Evolutionary conservation across 2,113 vertebrate species (phyloP).

Genomic region (Eubucco bourcierii): DNA sequence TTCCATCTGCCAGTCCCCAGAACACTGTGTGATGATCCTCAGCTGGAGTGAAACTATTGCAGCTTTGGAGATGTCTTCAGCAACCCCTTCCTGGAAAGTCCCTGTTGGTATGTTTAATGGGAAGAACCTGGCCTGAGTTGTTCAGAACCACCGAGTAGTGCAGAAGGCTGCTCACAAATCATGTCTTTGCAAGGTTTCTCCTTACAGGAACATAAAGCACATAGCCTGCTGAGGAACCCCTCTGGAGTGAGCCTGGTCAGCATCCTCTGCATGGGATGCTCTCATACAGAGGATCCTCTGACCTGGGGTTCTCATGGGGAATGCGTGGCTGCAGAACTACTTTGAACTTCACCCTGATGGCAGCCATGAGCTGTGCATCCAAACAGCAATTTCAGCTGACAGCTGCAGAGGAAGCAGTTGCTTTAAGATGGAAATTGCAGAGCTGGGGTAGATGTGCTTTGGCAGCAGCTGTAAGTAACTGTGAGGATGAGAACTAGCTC

Average conservation of each 20-base stretch:
- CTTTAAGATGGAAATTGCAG: not conserved
- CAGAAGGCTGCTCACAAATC: not conserved
- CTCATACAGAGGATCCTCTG: too few species aligned
- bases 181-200: not conserved
- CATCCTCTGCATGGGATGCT: not conserved
- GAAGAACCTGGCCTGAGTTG: not conserved
- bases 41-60: accelerated
- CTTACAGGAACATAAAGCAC: accelerated
- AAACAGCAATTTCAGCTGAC: not conserved
- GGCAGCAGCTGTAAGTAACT: not conserved
- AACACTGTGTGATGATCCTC: accelerated
- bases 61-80: accelerated
- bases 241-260: not conserved
- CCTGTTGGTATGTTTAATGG: not conserved
- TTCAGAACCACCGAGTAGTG: not conserved
- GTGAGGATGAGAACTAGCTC: accelerated
- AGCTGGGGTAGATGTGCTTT: not conserved
- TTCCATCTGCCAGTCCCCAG: accelerated
- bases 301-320: accelerated
- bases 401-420: not conserved
- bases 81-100: accelerated
- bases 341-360: not conserved
- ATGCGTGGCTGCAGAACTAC: not conserved
- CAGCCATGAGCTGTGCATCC: not conserved
- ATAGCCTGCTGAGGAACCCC: accelerated